Evolutionary conservation across 2,888 invertebrate species (phyloP).

Genomic region (Sericinus montela): DNA sequence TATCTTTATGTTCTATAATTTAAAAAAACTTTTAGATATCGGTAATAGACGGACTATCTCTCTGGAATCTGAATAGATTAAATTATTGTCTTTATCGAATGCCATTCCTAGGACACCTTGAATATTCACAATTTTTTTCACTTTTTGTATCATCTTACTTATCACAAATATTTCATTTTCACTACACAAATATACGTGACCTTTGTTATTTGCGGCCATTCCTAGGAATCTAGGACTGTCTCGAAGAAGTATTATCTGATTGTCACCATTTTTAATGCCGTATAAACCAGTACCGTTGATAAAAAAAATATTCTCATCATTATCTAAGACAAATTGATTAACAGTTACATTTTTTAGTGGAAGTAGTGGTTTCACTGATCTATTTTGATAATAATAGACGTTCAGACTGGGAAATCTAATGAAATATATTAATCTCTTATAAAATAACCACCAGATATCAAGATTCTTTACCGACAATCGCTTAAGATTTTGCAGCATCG

Average conservation of each 20-base stretch:
- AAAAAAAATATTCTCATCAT: constrained; percentile 48
- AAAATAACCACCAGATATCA: constrained; percentile 64
- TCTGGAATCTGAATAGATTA: constrained; percentile 61
- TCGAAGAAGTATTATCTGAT: constrained; percentile 35
- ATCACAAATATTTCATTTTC: constrained; percentile 59
- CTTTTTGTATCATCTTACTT: constrained; percentile 44
- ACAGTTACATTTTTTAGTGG: constrained; percentile 37
- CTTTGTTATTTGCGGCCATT: constrained; percentile 50
- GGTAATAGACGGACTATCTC: constrained; percentile 48
- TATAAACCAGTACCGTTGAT: constrained; percentile 57
- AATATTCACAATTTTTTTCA: constrained; percentile 45
- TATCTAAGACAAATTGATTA: constrained; percentile 59
- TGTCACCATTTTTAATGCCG: constrained; percentile 37
- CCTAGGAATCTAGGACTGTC: constrained; percentile 47
- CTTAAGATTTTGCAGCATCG: constrained; percentile 35
- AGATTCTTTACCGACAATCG: constrained; percentile 45
- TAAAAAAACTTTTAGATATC: constrained; percentile 21
- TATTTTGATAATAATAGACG: constrained; percentile 48
- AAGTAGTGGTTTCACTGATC: constrained; percentile 32
- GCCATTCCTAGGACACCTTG: constrained; percentile 54
- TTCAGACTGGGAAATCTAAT: constrained; percentile 57
- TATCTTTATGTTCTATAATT: not conserved
- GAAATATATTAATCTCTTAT: constrained; percentile 49
- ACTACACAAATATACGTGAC: constrained; percentile 48
- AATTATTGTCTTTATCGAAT: constrained; percentile 53